These are phyloP conservation scores for Panagrolaimus sp. DNA, from an alignment of 1,140 invertebrate species.

Conservation along the genomic window DNA sequence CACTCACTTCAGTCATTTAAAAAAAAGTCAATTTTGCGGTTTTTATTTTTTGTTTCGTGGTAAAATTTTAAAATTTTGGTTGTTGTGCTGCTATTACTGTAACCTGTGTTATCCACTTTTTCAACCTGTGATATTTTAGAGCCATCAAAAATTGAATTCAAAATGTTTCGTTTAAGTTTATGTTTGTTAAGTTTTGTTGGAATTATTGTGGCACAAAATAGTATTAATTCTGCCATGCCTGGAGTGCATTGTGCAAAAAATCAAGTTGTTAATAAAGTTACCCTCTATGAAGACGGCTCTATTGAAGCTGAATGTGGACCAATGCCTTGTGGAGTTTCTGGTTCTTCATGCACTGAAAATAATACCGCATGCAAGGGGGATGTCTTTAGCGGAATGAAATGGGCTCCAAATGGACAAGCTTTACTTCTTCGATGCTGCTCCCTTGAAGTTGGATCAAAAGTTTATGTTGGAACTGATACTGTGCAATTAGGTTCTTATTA, in stretches of 20 bases:
- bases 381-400: slow-evolving; percentile 53
- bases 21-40: not conserved
- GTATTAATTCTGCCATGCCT: slow-evolving; percentile 4
- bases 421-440: slow-evolving; percentile 53
- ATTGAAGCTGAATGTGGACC: slow-evolving; percentile 58
- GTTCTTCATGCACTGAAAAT: slow-evolving; percentile 39
- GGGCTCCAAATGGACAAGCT: slow-evolving; percentile 56
- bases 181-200: not conserved
- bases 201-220: not conserved
- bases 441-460: slow-evolving; percentile 36
- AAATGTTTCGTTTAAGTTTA: not conserved
- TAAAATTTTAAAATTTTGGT: not conserved
- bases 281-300: slow-evolving; percentile 57
- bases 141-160: not conserved
- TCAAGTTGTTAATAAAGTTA: slow-evolving; percentile 52
- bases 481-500: slow-evolving; percentile 47
- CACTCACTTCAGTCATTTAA: not conserved
- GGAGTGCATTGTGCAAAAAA: slow-evolving; percentile 33
- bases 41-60: not conserved
- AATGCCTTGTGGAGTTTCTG: slow-evolving; percentile 51
- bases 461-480: slow-evolving; percentile 56
- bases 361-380: slow-evolving; percentile 11
- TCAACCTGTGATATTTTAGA: no score
- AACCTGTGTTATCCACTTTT: not conserved
- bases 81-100: not conserved